Evolutionary conservation across 2,797 vertebrate genomes (phyloP).

Genomic region (Salmo trutta): DNA sequence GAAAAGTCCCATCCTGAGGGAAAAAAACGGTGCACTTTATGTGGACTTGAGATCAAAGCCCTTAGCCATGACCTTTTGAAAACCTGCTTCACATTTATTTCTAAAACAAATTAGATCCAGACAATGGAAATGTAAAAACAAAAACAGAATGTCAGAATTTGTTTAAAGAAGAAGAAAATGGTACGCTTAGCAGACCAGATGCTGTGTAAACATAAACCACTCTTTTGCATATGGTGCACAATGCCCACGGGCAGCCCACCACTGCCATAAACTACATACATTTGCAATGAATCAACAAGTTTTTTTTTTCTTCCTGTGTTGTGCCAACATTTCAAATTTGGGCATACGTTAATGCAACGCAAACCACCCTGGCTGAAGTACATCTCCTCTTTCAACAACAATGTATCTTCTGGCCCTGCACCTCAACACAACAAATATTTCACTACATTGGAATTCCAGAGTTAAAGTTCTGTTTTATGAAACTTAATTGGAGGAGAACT

Average conservation of each 20-base stretch:
- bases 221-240: not conserved
- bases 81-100: slow-evolving; percentile 2
- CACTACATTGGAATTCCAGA: not conserved
- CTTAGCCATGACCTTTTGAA: not conserved
- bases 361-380: too few relatives aligned
- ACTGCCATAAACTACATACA: not conserved
- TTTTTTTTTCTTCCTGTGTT: not conserved
- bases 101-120: slow-evolving; percentile 3
- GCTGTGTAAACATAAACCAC: not conserved
- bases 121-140: not conserved
- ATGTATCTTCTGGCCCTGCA: not conserved
- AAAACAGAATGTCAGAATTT: not conserved
- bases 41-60: slow-evolving; percentile 3
- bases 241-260: not conserved
- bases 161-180: not conserved
- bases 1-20: not conserved
- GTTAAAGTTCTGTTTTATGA: not conserved
- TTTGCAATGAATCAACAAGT: not conserved
- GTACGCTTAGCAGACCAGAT: not conserved
- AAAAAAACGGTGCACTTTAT: not conserved
- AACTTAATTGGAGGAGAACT: not conserved
- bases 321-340: too few relatives aligned
- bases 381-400: not conserved
- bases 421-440: not conserved
- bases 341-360: too few relatives aligned